Evolutionary conservation across 1,140 invertebrate genomes (phyloP).

Genomic region (Heliconius himera): DNA sequence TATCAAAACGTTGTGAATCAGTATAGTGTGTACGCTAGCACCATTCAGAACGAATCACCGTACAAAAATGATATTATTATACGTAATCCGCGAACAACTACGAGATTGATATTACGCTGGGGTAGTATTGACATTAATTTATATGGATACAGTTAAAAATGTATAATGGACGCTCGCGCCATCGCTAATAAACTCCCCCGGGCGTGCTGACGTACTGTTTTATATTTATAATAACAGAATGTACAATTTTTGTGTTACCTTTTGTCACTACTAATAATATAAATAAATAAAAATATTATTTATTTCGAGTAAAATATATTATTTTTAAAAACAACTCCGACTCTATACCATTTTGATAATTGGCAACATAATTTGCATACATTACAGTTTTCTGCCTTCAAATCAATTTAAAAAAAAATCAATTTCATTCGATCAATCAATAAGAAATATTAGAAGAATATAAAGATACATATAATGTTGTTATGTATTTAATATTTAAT

Average conservation of each 20-base stretch:
- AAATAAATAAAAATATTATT: not conserved
- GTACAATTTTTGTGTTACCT: not conserved
- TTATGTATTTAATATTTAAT: not conserved
- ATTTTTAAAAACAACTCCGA: not conserved
- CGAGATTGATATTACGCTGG: slow-evolving; percentile 78
- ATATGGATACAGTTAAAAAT: slow-evolving; percentile 81
- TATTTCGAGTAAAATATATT: not conserved
- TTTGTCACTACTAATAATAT: not conserved
- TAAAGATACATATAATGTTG: not conserved
- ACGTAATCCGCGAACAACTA: slow-evolving; percentile 80
- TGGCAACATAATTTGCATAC: not conserved
- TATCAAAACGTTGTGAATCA: not conserved
- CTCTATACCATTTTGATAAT: not conserved
- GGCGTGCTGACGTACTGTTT: slow-evolving; percentile 43
- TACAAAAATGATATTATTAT: slow-evolving; percentile 81
- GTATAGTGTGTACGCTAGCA: slow-evolving; percentile 45
- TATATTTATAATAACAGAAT: slow-evolving; percentile 12
- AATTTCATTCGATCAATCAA: no score
- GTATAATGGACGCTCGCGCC: slow-evolving; percentile 71
- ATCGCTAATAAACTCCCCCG: slow-evolving; percentile 75
- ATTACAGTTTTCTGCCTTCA: not conserved
- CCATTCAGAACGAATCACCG: slow-evolving; percentile 79
- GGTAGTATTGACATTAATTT: slow-evolving; percentile 80
- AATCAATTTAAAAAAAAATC: no score
- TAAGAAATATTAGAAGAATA: no score